These are phyloP conservation scores for Druon quercuslanigerum DNA, from an alignment of 1,140 invertebrate species.

Conservation along the genomic window DNA sequence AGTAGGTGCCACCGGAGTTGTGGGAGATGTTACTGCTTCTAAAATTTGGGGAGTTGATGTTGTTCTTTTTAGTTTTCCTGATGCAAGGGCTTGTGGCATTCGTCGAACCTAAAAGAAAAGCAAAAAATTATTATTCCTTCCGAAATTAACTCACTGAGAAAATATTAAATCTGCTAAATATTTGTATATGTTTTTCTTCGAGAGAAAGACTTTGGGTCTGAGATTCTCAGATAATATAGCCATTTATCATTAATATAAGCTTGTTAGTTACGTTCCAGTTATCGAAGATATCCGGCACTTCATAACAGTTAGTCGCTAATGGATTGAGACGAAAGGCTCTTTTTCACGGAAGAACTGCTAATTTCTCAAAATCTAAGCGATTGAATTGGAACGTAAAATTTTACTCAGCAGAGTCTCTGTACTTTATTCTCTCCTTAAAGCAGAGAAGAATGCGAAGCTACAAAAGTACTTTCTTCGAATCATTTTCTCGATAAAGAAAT, in stretches of 20 bases:
- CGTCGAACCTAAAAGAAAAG: slow-evolving; percentile 61
- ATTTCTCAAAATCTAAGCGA: slow-evolving; percentile 10
- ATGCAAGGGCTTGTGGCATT: slow-evolving; percentile 71
- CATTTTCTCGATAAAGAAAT: too few relatives aligned
- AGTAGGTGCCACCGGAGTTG: slow-evolving; percentile 60
- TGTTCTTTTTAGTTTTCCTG: slow-evolving; percentile 77
- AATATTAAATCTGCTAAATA: too few relatives aligned
- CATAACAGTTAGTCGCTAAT: slow-evolving; percentile 19
- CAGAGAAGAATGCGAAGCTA: too few relatives aligned
- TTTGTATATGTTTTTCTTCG: too few relatives aligned
- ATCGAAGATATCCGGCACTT: slow-evolving; percentile 36
- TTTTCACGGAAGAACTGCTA: neutral
- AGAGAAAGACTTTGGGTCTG: neutral
- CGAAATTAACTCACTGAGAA: neutral
- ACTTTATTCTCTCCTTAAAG: too few relatives aligned
- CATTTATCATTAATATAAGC: neutral
- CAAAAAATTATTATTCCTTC: neutral
- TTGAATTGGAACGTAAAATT: neutral
- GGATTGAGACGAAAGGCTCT: slow-evolving; percentile 10
- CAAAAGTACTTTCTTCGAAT: too few relatives aligned
- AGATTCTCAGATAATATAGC: slow-evolving; percentile 21
- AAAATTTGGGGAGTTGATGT: slow-evolving; percentile 79
- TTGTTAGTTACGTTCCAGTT: slow-evolving; percentile 46
- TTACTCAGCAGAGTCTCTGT: too few relatives aligned
- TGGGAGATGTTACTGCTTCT: slow-evolving; percentile 64